Conservation (phyloP, 2,797 vertebrate species). For the Margarornis squamiger region DNA sequence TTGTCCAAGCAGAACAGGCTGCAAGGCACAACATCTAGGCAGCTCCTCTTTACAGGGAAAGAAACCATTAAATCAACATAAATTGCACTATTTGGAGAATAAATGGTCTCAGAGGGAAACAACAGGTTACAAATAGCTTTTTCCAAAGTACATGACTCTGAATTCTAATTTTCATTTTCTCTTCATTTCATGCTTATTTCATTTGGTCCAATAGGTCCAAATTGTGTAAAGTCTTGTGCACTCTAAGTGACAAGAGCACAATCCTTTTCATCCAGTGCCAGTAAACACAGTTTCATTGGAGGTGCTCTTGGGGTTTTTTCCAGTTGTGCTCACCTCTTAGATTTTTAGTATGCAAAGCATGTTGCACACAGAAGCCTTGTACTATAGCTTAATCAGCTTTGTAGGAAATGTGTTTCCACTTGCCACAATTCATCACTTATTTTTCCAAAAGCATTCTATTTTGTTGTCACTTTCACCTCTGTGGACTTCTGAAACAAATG, state of each 20-base stretch:
- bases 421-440: neutral
- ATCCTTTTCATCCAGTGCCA: neutral
- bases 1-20: neutral
- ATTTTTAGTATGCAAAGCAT: neutral
- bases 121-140: neutral
- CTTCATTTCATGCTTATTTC: fast-evolving
- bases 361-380: neutral
- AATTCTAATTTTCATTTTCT: neutral
- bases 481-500: neutral
- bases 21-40: fast-evolving
- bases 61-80: neutral
- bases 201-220: neutral
- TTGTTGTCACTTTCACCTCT: neutral
- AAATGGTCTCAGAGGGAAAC: neutral
- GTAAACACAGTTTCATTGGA: neutral
- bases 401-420: neutral
- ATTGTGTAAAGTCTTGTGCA: neutral
- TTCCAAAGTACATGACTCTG: neutral
- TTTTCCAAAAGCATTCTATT: neutral
- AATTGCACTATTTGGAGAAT: neutral
- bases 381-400: neutral
- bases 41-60: neutral
- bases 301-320: fast-evolving
- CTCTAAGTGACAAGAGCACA: neutral
- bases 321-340: neutral